Evolutionary conservation across 2,888 invertebrate genomes (phyloP).

Genomic region (Megamerina dolium): DNA sequence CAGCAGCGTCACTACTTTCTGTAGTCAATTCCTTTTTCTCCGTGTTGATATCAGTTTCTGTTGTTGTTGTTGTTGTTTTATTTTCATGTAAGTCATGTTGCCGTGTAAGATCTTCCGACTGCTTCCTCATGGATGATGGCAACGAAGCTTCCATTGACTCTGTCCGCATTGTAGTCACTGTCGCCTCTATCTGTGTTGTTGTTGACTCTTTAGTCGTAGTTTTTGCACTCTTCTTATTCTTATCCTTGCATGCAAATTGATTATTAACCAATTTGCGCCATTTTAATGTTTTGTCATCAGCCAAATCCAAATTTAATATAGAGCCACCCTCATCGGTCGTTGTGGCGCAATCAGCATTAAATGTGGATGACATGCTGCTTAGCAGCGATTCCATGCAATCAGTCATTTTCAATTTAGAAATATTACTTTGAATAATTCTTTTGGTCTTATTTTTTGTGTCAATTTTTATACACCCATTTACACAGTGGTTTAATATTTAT

Average conservation of each 20-base stretch:
- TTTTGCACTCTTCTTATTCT: constrained; percentile 26
- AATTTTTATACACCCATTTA: too few species aligned
- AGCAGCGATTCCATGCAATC: constrained; percentile 42
- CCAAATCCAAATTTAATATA: constrained; percentile 38
- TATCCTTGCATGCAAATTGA: constrained; percentile 45
- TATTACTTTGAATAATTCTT: too few species aligned
- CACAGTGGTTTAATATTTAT: too few species aligned
- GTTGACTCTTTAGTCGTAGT: not conserved
- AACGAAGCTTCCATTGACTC: too few species aligned
- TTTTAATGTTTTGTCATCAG: constrained; percentile 47
- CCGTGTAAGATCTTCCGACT: not conserved
- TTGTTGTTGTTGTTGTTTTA: too few species aligned
- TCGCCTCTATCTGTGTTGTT: not conserved
- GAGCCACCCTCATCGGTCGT: constrained; percentile 36
- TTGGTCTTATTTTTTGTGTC: too few species aligned
- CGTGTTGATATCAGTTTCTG: not conserved
- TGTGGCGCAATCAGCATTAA: constrained; percentile 42
- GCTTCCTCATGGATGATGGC: too few species aligned
- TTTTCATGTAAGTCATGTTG: not conserved
- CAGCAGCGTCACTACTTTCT: not conserved
- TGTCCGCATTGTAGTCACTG: not conserved
- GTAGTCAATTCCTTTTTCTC: not conserved
- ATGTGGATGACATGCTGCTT: constrained; percentile 44
- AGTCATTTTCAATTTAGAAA: constrained; percentile 14
- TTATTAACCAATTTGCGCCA: constrained; percentile 49